phyloP scores from a whole-genome alignment of 2,888 invertebrate genomes.

The Tachina lurida region DNA sequence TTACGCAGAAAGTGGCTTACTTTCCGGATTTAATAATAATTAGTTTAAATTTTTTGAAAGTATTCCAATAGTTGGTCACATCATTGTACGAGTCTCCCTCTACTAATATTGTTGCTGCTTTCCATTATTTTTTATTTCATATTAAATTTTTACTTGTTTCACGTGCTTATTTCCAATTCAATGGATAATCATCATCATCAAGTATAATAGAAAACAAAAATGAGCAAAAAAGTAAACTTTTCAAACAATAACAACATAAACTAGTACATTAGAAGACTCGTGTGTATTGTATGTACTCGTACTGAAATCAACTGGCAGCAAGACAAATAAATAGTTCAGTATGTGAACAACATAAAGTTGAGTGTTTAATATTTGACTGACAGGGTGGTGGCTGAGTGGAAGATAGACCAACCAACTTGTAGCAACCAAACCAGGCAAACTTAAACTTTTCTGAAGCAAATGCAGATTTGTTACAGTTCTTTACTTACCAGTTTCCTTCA shows the following conservation, averaged over 20 bases:
- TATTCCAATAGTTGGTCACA: slow-evolving; percentile 40
- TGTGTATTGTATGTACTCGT: neutral
- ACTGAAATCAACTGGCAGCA: slow-evolving; percentile 26
- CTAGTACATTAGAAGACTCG: neutral
- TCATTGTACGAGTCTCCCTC: neutral
- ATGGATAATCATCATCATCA: slow-evolving; percentile 81
- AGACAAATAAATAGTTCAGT: slow-evolving; percentile 47
- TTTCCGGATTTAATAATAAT: too few species aligned
- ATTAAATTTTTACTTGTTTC: slow-evolving; percentile 61
- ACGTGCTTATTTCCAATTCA: slow-evolving; percentile 79
- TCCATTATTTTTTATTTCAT: neutral
- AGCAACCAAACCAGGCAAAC: slow-evolving; percentile 11
- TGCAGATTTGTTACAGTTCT: slow-evolving; percentile 42
- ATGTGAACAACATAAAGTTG: slow-evolving; percentile 32
- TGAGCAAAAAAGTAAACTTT: slow-evolving; percentile 45
- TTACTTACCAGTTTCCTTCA: neutral
- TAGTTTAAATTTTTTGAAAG: too few species aligned
- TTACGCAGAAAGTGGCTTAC: too few species aligned
- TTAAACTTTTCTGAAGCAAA: slow-evolving; percentile 46
- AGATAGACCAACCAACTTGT: slow-evolving; percentile 4
- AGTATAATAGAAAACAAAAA: slow-evolving; percentile 68
- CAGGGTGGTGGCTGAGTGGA: neutral
- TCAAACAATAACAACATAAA: slow-evolving; percentile 19
- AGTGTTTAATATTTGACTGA: slow-evolving; percentile 25
- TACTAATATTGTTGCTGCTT: slow-evolving; percentile 23